phyloP scores from a whole-genome alignment of 2,888 invertebrate species.

The Camponotus fellah region DNA sequence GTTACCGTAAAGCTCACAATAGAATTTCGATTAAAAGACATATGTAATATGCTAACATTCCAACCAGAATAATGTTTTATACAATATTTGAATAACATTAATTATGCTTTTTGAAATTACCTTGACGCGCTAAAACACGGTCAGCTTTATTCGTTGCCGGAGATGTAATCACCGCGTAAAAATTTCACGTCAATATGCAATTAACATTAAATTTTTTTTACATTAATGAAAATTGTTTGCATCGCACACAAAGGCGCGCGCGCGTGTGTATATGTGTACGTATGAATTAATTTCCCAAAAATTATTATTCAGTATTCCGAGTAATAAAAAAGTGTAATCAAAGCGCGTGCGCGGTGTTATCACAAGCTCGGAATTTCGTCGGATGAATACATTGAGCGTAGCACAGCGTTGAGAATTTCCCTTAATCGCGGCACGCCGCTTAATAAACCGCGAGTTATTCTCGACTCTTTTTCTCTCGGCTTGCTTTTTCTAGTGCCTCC shows the following conservation, averaged over 20 bases:
- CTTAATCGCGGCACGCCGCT: conserved; percentile 5
- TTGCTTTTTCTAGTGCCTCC: conserved; percentile 44
- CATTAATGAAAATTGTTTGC: conserved; percentile 33
- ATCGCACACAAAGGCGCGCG: background rate
- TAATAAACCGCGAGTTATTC: conserved; percentile 48
- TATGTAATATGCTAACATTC: background rate
- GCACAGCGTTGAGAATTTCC: background rate
- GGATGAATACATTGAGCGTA: background rate
- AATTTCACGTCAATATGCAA: conserved; percentile 24
- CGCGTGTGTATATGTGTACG: too few species aligned
- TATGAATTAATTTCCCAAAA: conserved; percentile 8
- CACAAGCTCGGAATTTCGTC: background rate
- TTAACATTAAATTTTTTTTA: conserved; percentile 39
- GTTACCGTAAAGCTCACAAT: background rate
- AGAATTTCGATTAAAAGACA: background rate
- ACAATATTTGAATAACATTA: background rate
- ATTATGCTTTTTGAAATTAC: conserved; percentile 20
- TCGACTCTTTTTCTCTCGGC: background rate
- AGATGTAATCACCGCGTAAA: background rate
- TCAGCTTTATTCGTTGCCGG: background rate
- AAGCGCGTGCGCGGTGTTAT: background rate
- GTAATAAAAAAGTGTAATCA: background rate
- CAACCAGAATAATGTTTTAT: conserved; percentile 8
- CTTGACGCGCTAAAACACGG: background rate
- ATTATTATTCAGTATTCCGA: conserved; percentile 3